phyloP scores from a whole-genome alignment of 2,797 vertebrate species.

The Delichon dasypus region DNA sequence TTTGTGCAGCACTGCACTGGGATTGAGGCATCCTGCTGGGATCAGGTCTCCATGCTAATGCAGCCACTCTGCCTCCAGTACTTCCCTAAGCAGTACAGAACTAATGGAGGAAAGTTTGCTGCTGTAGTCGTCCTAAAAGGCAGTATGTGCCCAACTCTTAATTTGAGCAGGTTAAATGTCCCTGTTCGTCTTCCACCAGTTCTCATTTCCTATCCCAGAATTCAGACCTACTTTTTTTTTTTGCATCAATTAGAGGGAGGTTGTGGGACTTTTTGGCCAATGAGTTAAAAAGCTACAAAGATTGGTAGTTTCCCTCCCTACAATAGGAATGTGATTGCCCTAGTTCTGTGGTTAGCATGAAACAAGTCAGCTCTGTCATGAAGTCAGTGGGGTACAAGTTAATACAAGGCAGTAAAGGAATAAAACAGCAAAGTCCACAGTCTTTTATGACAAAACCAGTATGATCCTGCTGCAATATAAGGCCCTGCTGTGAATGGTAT shows the following conservation, averaged over 20 bases:
- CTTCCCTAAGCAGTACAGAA: not conserved
- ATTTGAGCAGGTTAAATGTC: not conserved
- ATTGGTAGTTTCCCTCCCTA: not conserved
- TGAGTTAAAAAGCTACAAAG: not conserved
- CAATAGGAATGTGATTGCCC: not conserved
- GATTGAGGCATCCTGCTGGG: not conserved
- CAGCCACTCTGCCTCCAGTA: not conserved
- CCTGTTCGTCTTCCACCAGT: not conserved
- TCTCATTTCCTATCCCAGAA: not conserved
- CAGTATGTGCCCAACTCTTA: not conserved
- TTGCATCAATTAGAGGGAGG: not conserved
- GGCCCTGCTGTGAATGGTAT: not conserved
- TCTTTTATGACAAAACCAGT: constrained; percentile 35
- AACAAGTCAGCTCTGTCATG: constrained; percentile 43
- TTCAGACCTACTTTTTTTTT: not conserved
- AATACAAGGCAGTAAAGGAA: constrained; percentile 48
- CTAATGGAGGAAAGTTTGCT: not conserved
- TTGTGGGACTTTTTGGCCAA: not conserved
- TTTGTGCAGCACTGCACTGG: not conserved
- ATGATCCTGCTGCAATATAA: constrained; percentile 16
- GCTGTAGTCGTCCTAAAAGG: not conserved
- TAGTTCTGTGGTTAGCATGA: constrained; percentile 38
- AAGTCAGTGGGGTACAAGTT: constrained; percentile 33
- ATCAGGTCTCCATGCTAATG: not conserved
- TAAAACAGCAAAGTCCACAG: constrained; percentile 14